phyloP scores from a whole-genome alignment of 2,888 invertebrate species.

The Oligia strigilis region DNA sequence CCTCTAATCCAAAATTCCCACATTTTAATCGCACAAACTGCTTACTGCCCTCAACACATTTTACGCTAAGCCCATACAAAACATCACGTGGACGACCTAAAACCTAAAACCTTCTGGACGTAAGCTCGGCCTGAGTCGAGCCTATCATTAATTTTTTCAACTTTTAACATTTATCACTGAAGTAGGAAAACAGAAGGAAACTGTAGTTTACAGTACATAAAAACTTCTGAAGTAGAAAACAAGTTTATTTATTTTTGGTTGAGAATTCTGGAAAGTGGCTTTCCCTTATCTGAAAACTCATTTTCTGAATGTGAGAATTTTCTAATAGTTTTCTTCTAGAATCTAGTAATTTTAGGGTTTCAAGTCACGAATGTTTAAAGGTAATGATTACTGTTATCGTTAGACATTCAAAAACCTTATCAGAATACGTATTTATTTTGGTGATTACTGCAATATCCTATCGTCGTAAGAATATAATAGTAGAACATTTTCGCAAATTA shows the following conservation, averaged over 20 bases:
- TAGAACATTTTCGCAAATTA: neutral
- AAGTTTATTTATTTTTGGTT: conserved; percentile 3
- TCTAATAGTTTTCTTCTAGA: neutral
- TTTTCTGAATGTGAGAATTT: conserved; percentile 3
- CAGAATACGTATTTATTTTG: neutral
- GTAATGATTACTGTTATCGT: neutral
- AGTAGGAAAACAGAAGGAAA: neutral
- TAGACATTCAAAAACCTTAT: neutral
- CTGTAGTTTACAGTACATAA: conserved; percentile 1
- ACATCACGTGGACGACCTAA: conserved; percentile 37
- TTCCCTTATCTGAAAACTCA: conserved; percentile 4
- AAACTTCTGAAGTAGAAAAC: neutral
- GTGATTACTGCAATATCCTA: neutral
- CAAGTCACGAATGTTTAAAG: neutral
- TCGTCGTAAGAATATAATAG: neutral
- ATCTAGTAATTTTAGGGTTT: conserved; percentile 8
- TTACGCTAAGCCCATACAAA: conserved; percentile 28
- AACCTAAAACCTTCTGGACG: conserved; percentile 32
- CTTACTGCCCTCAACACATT: conserved; percentile 40
- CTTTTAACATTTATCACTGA: conserved; percentile 19
- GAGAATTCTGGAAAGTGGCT: neutral
- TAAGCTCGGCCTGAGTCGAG: conserved; percentile 10
- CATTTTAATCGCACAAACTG: conserved; percentile 19
- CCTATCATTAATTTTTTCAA: conserved; percentile 39
- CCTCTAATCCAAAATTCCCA: conserved; percentile 12